Evolutionary conservation across 2,113 vertebrate species (phyloP).

Genomic region (Brienomyrus longianalis): DNA sequence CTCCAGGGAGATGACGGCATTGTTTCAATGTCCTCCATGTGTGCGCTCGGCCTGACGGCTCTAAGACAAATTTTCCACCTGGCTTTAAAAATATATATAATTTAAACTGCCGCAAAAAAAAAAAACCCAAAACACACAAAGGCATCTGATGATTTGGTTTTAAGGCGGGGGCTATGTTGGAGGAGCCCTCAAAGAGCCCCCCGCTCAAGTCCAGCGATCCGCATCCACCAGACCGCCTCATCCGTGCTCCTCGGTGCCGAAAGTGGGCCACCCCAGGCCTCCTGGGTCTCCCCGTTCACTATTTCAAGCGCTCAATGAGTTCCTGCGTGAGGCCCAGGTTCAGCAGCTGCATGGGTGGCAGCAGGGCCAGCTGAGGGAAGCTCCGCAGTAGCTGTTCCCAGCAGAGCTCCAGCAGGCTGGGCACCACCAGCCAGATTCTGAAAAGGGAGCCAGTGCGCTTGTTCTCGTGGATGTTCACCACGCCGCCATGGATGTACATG

Average conservation of each 20-base stretch:
- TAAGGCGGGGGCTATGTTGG: constrained; percentile 59
- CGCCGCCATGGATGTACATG: constrained; percentile 96
- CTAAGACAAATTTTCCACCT: constrained; percentile 11
- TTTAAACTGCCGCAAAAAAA: constrained; percentile 3
- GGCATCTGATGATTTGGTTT: constrained; percentile 59
- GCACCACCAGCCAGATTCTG: constrained; percentile 93
- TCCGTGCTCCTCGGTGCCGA: not conserved
- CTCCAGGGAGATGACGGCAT: not conserved
- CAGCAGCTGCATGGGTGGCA: constrained; percentile 78
- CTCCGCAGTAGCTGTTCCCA: constrained; percentile 86
- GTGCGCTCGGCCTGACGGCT: not conserved
- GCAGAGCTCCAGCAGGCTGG: constrained; percentile 90
- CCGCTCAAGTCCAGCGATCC: not conserved
- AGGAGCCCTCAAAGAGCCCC: not conserved
- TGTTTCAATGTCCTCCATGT: not conserved
- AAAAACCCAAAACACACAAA: constrained; percentile 38
- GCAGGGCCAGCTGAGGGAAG: constrained; percentile 76
- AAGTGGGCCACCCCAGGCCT: constrained; percentile 10
- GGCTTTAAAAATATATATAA: constrained; percentile 9
- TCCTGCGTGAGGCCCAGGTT: constrained; percentile 93
- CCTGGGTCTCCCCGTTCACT: constrained; percentile 29
- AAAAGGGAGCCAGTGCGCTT: constrained; percentile 93
- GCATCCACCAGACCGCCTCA: not conserved
- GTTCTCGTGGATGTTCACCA: constrained; percentile 95
- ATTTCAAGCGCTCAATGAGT: constrained; percentile 91